Evolutionary conservation across 1,140 invertebrate species (phyloP), one percentile per base, ranked within the genome.

Genomic region (Rhagoletis zephyria): DNA sequence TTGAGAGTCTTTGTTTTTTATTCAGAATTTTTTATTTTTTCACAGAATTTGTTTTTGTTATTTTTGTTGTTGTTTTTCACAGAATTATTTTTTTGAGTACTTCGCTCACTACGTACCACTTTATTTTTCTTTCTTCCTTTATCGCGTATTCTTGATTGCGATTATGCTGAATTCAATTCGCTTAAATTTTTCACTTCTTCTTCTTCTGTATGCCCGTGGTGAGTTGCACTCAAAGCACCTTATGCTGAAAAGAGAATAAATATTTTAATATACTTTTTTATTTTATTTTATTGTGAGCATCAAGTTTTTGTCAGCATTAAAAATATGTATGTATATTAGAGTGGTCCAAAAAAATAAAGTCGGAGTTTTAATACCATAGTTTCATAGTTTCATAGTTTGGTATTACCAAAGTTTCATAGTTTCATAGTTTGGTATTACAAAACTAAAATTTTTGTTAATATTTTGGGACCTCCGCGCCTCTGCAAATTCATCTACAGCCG

Each of bases 121-220:
- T 74, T 14, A 4, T 42, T 70, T 9, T 63, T 63, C 0, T n/a
- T n/a, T 60, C 59, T 60, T 10, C 0, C 5, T 40, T 48, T 16
- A 30, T 70, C 3, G 12, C 4, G 12, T 45, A 5, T 74, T 74
- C 45, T 74, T 74, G 14, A 45, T 74, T 74, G 2, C 4, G 14
- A 14, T 74, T 14, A 7, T 48, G 14, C 67, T 74, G 7, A n/a
- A 74, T 48, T 74, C 6, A 40, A 30, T 65, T 30, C 64, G 67
- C 16, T 74, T 74, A 3, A 67, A 42, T 74, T 74, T 56, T 74
- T 10, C 67, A 74, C 45, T 74, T n/a, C 40, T 74, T 16, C 42
- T n/a, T 45, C 16, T n/a, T 74, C 16, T 14, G 12, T 63, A 14
- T 16, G 61, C 7, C 12, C 67, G 3, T 42, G 3, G 4, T 48